Evolutionary conservation across 2,888 invertebrate species (phyloP).

Genomic region (Criorhina ranunculi): DNA sequence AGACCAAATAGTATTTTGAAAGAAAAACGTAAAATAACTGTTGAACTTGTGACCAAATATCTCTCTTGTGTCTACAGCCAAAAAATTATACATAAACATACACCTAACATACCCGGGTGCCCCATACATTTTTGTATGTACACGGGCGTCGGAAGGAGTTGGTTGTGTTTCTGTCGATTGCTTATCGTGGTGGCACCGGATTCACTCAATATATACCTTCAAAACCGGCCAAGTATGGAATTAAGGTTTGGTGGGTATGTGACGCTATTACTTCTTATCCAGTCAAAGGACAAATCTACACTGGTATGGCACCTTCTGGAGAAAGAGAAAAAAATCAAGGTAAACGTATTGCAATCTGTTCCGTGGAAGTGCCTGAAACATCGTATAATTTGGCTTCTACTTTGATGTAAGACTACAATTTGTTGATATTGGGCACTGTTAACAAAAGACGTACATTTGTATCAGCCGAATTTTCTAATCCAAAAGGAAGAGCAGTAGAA

Average conservation of each 20-base stretch:
- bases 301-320: constrained; percentile 25
- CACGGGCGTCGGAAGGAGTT: too few species aligned
- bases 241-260: too few species aligned
- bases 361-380: constrained; percentile 14
- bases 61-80: too few species aligned
- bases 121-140: too few species aligned
- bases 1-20: not conserved
- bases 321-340: constrained; percentile 40
- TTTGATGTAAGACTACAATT: too few species aligned
- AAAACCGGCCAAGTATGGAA: constrained; percentile 28
- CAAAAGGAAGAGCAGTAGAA: constrained; percentile 38
- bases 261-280: too few species aligned
- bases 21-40: not conserved
- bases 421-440: constrained; percentile 22
- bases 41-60: not conserved
- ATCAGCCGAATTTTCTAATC: constrained; percentile 14
- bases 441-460: constrained; percentile 25
- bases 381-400: too few species aligned
- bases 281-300: constrained; percentile 8
- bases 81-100: too few species aligned
- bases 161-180: too few species aligned
- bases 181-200: constrained; percentile 78
- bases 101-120: too few species aligned
- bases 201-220: constrained; percentile 13
- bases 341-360: constrained; percentile 36